A percentile compares a stretch with the other conserved stretches of the same genome.
These are phyloP conservation scores for Disparrhopalites patrizii DNA, from an alignment of 2,888 invertebrate genomes.

Conservation along the genomic window DNA sequence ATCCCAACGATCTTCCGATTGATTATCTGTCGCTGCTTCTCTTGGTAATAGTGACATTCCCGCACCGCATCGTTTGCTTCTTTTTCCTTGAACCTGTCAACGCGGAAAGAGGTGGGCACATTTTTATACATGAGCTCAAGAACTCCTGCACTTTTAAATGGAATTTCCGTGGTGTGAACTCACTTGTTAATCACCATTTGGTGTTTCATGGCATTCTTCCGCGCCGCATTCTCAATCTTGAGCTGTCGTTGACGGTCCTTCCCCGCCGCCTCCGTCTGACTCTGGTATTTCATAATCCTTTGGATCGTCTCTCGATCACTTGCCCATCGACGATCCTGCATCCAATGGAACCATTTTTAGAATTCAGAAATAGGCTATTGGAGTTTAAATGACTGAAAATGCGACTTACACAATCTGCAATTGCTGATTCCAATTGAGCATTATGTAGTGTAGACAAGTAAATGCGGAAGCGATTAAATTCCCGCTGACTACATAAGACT, in stretches of 20 bases:
- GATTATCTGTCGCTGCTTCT: constrained; percentile 15
- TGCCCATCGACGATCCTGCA: constrained; percentile 8
- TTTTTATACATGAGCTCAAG: too few species aligned
- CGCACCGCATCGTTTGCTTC: constrained; percentile 13
- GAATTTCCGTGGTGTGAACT: not conserved
- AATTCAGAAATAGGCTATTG: not conserved
- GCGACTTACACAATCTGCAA: constrained; percentile 9
- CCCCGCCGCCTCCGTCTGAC: constrained; percentile 2
- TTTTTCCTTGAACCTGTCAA: constrained; percentile 14
- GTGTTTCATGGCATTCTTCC: constrained; percentile 2
- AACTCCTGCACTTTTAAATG: too few species aligned
- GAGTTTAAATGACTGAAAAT: not conserved
- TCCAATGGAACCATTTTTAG: not conserved
- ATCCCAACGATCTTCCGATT: constrained; percentile 7
- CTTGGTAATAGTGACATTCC: not conserved
- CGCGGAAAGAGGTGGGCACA: not conserved
- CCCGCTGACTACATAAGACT: constrained; percentile 36
- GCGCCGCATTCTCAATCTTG: constrained; percentile 7
- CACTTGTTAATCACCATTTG: not conserved
- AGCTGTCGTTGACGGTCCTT: constrained; percentile 6
- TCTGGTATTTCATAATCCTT: not conserved
- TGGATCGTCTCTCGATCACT: constrained; percentile 11
- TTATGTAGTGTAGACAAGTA: constrained; percentile 33
- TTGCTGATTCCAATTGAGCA: constrained; percentile 24
- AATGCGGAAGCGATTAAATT: constrained; percentile 37